Base-by-base conservation (phyloP, 2,888 invertebrate species). In the Chloroclystis v-ata region DNA sequence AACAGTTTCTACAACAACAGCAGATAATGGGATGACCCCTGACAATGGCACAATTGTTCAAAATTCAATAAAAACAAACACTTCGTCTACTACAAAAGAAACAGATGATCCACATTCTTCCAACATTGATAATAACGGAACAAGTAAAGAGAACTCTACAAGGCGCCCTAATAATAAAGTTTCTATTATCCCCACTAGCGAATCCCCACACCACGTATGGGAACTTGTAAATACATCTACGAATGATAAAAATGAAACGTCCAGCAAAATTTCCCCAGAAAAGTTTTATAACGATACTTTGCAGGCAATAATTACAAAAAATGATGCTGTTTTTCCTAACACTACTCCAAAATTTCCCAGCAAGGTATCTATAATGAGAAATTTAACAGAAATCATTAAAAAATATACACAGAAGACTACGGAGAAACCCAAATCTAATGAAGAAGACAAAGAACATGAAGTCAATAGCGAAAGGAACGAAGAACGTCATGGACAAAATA, bases 351-450 rank as follows among this genome's bases (percentile, higher is more conserved):
- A 71, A 56, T 86, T 86, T 65, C 61, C 75, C 3, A 78, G 72
- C 46, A 86, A 82, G 67, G 81, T 89, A 48, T 79, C 82, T 49
- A 71, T 85, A 58, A 77, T 91, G 54, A 89, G 88, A 61, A 92
- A 92, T 67, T 87, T 92, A 47, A 91, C 92, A 0, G 82, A 91
- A 26, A 90, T 92, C 35, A 91, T 92, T 50, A 91, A 91, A 59
- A 90, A 89, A 40, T 85, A 91, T 51, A 88, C 91, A 2, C 89
- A 90, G 37, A 89, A 85, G 56, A 56, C 57, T 13, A 65, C 69
- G 29, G 56, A 59, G 40, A 67, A 56, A 49, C 35, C 43, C 1
- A 42, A 26, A 12, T 1, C 13, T n/a, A 30, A 13, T 13, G 33
- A n/a, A 10, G 29, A 43, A 32, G 37, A 12, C n/a, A 20, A 37